Percentiles rank a stretch among this genome's conserved stretches.
Conservation (phyloP, 2,113 vertebrate genomes). For the Oostethus manadensis region DNA sequence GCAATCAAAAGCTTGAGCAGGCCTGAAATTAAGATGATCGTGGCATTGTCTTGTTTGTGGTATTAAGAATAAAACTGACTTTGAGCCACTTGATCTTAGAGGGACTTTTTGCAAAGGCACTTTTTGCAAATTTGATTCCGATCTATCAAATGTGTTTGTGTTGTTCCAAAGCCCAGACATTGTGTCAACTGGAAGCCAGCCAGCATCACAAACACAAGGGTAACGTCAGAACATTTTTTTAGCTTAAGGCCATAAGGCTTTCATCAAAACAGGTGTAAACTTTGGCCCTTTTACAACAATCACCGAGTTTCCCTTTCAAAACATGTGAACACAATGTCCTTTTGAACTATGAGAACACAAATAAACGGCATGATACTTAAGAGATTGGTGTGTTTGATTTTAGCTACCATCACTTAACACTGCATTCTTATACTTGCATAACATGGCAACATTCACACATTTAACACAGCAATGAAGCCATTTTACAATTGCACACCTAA, state of each 20-base stretch:
- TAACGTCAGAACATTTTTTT: slow-evolving; percentile 29
- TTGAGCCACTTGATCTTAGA: slow-evolving; percentile 3
- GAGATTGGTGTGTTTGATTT: slow-evolving; percentile 42
- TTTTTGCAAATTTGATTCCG: slow-evolving; percentile 17
- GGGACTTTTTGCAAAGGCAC: slow-evolving; percentile 48
- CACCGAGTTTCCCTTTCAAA: background rate
- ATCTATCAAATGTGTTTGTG: slow-evolving; percentile 20
- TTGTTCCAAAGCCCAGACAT: slow-evolving; percentile 6
- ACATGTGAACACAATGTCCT: slow-evolving; percentile 21
- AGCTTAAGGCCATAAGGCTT: slow-evolving; percentile 52
- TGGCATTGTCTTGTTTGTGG: slow-evolving; percentile 2
- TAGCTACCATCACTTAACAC: slow-evolving; percentile 24
- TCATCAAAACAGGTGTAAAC: slow-evolving; percentile 43
- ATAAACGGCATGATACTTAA: slow-evolving; percentile 6
- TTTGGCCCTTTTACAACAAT: slow-evolving; percentile 45
- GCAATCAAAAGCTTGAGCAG: slow-evolving; percentile 14
- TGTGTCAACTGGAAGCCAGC: slow-evolving; percentile 14
- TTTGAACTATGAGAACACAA: background rate
- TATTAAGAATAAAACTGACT: slow-evolving; percentile 39
- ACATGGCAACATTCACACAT: slow-evolving; percentile 40
- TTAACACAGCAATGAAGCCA: slow-evolving; percentile 50
- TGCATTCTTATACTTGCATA: slow-evolving; percentile 32
- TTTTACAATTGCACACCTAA: slow-evolving; percentile 43
- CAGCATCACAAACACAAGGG: slow-evolving; percentile 19
- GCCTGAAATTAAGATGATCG: slow-evolving; percentile 1